Evolutionary conservation across 2,888 invertebrate genomes (phyloP), one percentile per base, ranked within the genome.

Genomic region (Lymantria monacha): DNA sequence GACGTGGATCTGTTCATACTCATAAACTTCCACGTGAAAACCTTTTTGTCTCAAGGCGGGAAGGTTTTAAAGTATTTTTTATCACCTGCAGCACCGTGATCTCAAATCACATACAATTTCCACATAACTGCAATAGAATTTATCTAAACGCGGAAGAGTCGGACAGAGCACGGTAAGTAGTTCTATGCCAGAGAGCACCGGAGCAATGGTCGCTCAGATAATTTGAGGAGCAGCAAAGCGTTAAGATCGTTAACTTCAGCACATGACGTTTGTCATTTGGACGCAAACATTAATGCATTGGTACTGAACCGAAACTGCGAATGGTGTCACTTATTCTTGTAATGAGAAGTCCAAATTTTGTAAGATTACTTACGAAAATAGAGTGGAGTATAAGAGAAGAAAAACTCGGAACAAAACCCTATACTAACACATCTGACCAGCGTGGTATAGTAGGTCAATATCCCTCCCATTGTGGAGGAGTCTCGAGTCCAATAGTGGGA

Each of bases 221-320:
- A 90, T 89, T 89, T 85, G 86, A 81, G 75, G 80, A 71, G 83
- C 90, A 89, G 67, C 89, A 87, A 81, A 87, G 85, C 91, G 90
- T 90, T 85, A 81, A 91, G 91, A 89, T 88, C 87, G 81, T 90
- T 89, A 88, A 80, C 83, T 78, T 68, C 69, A 74, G 72, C 69
- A 70, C 67, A 70, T 74, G 75, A 76, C 76, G 79, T 73, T 78
- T 80, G 83, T 82, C 84, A 76, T 83, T 83, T 84, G 83, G 81
- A 78, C 80, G 69, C 68, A 69, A 51, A 59, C 48, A 61, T 68
- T 76, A 74, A 74, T 73, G 76, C 68, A 70, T 68, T 59, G 57
- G 57, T 62, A 60, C 69, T 71, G 57, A 66, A 66, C 62, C 70
- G 66, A 61, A 70, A 63, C 70, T 55, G 68, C 67, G 55, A 49